Conservation (phyloP, 2,113 vertebrate genomes). For the Pampusana beccarii region DNA sequence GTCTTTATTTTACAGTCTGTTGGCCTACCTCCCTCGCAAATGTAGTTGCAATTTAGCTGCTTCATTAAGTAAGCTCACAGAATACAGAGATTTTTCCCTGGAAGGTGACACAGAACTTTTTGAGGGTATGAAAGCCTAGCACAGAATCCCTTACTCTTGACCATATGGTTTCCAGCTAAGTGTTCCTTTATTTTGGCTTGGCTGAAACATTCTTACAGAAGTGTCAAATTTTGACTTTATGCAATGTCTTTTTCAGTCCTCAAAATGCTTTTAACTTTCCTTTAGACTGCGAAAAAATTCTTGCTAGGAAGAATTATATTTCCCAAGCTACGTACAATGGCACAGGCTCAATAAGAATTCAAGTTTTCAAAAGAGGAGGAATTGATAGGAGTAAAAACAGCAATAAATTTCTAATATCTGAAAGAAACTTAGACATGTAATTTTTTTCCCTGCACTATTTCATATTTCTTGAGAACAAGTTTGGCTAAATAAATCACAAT, state of each 20-base stretch:
- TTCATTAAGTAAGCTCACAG: not conserved
- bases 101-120: not conserved
- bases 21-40: not conserved
- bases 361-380: constrained; percentile 24
- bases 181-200: constrained; percentile 59
- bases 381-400: constrained; percentile 37
- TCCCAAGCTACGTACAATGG: constrained; percentile 8
- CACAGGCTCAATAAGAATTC: constrained; percentile 19
- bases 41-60: not conserved
- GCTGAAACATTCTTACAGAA: constrained; percentile 45
- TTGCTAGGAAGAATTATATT: constrained; percentile 50
- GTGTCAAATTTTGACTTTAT: constrained; percentile 53
- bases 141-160: not conserved
- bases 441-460: constrained; percentile 23
- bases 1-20: not conserved
- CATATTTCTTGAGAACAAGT: constrained; percentile 34
- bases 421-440: constrained; percentile 23
- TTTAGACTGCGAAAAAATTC: constrained; percentile 48
- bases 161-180: constrained; percentile 49
- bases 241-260: constrained; percentile 52
- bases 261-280: constrained; percentile 46
- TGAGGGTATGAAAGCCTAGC: not conserved
- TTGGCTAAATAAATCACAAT: constrained; percentile 53
- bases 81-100: not conserved
- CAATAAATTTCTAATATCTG: constrained; percentile 55